Base-by-base conservation (phyloP, 2,888 invertebrate species). In the Eumacrocentrus americanus region DNA sequence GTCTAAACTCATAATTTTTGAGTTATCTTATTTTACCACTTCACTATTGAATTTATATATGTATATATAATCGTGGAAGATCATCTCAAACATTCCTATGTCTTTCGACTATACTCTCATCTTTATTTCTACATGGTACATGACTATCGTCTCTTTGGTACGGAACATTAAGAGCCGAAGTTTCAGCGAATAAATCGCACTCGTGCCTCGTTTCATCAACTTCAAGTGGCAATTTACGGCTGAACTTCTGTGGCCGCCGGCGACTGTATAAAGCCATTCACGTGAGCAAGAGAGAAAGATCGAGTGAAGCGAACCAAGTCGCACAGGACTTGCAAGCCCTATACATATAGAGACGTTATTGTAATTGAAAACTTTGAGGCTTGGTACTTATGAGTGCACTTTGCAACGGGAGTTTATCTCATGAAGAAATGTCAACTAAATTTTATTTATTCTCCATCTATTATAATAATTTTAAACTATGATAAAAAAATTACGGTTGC, bases 161-260 rank as follows among this genome's bases (percentile, higher is more conserved):
- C 66, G 64, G 69, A 68, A 72, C 62, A 51, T 55, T 57, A 62
- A 62, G 61, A 56, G 38, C 55, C 20, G 22, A 58, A 55, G 47
- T 40, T 57, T 54, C 58, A 25, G 40, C 48, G 59, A 61, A 64
- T 66, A 66, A 69, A 67, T 67, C 61, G 62, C 64, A 58, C 64
- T 59, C 50, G 61, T 62, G 63, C 55, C 56, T 58, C 65, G 63
- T 66, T 66, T 60, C 61, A 64, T 67, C 70, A 63, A 67, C 61
- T 67, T 63, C 54, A 60, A 59, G 51, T 22, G 55, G 54, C 65
- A 67, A 70, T 70, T 65, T 66, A 67, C 63, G 66, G 59, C 54
- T 40, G 40, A 64, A 64, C 56, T 67, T 67, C 48, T 63, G 57
- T 18, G 46, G 64, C 52, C 61, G 44, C 61, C 58, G 58, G 52